These are phyloP conservation scores for Okamejei kenojei DNA, from an alignment of 2,797 vertebrate species.

Conservation along the genomic window DNA sequence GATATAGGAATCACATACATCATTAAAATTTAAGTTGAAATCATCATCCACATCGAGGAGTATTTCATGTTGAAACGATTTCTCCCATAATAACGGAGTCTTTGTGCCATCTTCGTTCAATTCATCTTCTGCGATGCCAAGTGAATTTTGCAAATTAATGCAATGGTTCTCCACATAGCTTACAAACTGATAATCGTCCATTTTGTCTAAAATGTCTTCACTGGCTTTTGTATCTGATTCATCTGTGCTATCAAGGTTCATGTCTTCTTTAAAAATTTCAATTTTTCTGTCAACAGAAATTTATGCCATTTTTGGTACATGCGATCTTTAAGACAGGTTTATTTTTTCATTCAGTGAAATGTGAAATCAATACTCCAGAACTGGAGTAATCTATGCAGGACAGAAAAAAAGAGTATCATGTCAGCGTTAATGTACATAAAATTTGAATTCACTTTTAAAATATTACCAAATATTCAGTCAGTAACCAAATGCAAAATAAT, in stretches of 20 bases:
- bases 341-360: not conserved
- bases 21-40: slow-evolving; percentile 63
- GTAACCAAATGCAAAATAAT: not conserved
- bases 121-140: not conserved
- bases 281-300: slow-evolving; percentile 15
- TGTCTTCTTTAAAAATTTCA: not conserved
- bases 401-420: not conserved
- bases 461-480: not conserved
- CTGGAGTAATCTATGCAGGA: slow-evolving; percentile 8
- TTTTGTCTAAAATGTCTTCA: slow-evolving; percentile 26
- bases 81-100: slow-evolving; percentile 59
- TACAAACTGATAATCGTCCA: slow-evolving; percentile 28
- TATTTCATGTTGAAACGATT: slow-evolving; percentile 59
- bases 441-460: not conserved
- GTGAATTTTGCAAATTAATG: slow-evolving; percentile 19
- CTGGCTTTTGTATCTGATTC: not conserved
- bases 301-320: not conserved
- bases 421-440: not conserved
- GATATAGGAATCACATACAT: slow-evolving; percentile 56
- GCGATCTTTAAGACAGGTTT: not conserved
- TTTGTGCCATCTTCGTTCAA: slow-evolving; percentile 36
- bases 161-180: slow-evolving; percentile 15
- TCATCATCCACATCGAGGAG: slow-evolving; percentile 63
- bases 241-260: not conserved
- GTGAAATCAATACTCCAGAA: not conserved